Evolutionary conservation across 2,113 vertebrate genomes (phyloP).

Genomic region (Cathartes aura): DNA sequence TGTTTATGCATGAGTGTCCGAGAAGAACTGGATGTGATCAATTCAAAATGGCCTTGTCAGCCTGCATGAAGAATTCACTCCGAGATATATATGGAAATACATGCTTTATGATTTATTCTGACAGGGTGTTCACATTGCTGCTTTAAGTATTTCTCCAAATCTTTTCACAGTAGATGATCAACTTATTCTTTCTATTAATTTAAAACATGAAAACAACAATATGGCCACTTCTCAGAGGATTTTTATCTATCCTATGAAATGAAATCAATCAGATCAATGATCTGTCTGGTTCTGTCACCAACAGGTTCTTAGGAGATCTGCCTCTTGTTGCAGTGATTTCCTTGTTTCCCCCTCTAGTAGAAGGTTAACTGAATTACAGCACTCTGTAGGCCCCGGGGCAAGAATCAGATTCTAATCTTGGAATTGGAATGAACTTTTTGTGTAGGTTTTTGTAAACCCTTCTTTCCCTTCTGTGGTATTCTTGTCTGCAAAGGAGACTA

Average conservation of each 20-base stretch:
- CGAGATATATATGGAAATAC: background rate
- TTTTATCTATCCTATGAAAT: background rate
- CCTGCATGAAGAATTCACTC: slow-evolving; percentile 28
- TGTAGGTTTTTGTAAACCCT: background rate
- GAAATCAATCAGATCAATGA: background rate
- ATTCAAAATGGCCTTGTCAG: slow-evolving; percentile 45
- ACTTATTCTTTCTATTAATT: slow-evolving; percentile 2
- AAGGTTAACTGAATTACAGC: background rate
- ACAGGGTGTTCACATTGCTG: slow-evolving; percentile 41
- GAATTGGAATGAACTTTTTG: background rate
- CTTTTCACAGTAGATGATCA: slow-evolving; percentile 15
- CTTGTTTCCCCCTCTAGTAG: background rate
- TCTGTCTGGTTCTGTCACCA: background rate
- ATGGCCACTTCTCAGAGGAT: background rate
- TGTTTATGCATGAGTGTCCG: slow-evolving; percentile 53
- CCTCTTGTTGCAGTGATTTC: background rate
- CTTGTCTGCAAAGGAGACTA: background rate
- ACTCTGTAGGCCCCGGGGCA: background rate
- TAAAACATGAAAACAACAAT: background rate
- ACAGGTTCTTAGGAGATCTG: background rate
- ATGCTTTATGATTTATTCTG: slow-evolving; percentile 27
- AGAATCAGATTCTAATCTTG: background rate
- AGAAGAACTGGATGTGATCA: slow-evolving; percentile 44
- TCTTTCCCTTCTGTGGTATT: background rate
- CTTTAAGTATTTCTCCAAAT: slow-evolving; percentile 20